Evolutionary conservation across 2,113 vertebrate species (phyloP).

Genomic region (Peromyscus polionotus): DNA sequence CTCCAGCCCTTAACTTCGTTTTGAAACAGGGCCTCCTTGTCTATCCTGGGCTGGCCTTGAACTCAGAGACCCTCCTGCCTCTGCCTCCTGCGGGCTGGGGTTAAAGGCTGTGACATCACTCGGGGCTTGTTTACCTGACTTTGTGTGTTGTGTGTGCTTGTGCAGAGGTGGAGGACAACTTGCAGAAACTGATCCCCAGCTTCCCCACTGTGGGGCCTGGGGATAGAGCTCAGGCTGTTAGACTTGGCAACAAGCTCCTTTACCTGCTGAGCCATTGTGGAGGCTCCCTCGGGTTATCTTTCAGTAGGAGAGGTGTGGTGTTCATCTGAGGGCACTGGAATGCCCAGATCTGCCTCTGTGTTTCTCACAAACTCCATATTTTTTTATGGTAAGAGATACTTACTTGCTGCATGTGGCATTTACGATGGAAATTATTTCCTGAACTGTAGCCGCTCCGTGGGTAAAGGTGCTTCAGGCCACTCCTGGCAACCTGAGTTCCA

Average conservation of each 20-base stretch:
- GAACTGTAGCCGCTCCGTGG: neutral
- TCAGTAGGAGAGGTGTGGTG: neutral
- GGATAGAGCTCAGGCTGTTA: neutral
- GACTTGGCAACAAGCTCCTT: neutral
- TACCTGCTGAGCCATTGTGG: neutral
- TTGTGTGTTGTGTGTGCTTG: neutral
- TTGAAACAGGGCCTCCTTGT: neutral
- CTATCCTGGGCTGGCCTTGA: neutral
- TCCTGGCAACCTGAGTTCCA: neutral
- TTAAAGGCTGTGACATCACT: neutral
- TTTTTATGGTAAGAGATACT: neutral
- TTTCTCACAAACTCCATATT: neutral
- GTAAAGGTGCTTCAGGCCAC: neutral
- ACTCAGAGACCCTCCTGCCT: neutral
- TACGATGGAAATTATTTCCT: neutral
- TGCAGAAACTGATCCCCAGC: neutral
- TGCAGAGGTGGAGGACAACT: neutral
- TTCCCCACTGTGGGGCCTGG: neutral
- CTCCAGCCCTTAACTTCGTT: neutral
- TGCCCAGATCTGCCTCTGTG: too few relatives aligned
- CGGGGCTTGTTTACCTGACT: neutral
- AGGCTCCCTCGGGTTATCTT: too few relatives aligned
- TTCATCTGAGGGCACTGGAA: neutral
- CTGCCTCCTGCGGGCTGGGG: neutral
- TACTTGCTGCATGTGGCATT: neutral